Base-by-base conservation (phyloP, 1,140 invertebrate species). In the Drosophila aff. region DNA sequence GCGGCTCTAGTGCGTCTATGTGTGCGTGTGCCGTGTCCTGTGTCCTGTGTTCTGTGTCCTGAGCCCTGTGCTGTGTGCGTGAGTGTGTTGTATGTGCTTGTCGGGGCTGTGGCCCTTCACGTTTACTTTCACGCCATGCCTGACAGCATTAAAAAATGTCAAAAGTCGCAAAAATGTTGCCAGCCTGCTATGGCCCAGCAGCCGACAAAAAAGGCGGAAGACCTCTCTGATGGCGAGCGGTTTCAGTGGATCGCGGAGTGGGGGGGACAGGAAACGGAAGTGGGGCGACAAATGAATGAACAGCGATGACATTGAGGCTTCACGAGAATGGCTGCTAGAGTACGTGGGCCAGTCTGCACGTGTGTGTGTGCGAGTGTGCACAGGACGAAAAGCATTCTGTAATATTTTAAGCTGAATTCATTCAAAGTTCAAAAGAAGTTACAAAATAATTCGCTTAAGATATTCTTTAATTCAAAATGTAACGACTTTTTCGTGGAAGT, bases 101-200 rank as follows among this genome's bases (percentile, higher is more conserved):
- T 77, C 58, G 46, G 55, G 53, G 57, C 26, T 78, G 64, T 60
- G 46, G 66, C 81, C 76, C 64, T 77, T 77, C 71, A 82, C 79
- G 76, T 86, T 79, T 86, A 87, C 65, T 89, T 89, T 89, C 81
- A 81, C 85, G 81, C 85, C 84, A 84, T 76, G 84, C 78, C 84
- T 83, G 84, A 75, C 69, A 81, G 84, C 84, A 84, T 89, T 89
- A 89, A 90, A 80, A 90, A 90, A 90, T 90, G 85, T 90, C 85
- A 90, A 90, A 90, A 79, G 85, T 90, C 79, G 86, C 81, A 89
- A 89, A 89, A 90, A 89, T 89, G 85, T 89, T 84, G 85, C 84
- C 78, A 79, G 84, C 76, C 65, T 60, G 44, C n/a, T 49, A 4
- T 26, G 33, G 61, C 64, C 53, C 40, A 47, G 21, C 21, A 47